phyloP scores from a whole-genome alignment of 1,140 invertebrate genomes.

The Agraylea sexmaculata region DNA sequence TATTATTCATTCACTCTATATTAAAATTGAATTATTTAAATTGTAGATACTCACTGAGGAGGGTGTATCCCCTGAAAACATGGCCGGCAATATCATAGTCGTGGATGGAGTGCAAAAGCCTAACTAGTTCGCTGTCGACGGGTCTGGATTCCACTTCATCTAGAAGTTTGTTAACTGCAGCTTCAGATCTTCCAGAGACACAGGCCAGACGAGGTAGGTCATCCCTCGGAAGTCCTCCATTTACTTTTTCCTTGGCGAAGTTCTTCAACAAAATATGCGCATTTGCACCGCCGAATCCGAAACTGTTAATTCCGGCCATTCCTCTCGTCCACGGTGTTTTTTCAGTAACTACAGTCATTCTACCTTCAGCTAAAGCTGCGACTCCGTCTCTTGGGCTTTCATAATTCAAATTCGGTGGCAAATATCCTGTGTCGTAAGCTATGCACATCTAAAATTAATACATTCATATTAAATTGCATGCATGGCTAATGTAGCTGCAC shows the following conservation, averaged over 20 bases:
- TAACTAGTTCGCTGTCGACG: slow-evolving; percentile 43
- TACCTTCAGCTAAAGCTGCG: slow-evolving; percentile 54
- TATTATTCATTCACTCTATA: too few species aligned
- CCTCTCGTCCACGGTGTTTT: slow-evolving; percentile 49
- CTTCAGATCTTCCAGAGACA: slow-evolving; percentile 43
- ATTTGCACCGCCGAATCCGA: slow-evolving; percentile 77
- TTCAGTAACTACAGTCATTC: slow-evolving; percentile 57
- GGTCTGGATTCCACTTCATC: slow-evolving; percentile 47
- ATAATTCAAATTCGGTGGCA: slow-evolving; percentile 75
- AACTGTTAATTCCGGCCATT: slow-evolving; percentile 64
- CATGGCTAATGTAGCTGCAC: too few species aligned
- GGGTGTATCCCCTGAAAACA: slow-evolving; percentile 44
- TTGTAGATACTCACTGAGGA: slow-evolving; percentile 40
- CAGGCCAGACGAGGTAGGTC: slow-evolving; percentile 43
- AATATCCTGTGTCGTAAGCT: slow-evolving; percentile 57
- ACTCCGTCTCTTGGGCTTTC: slow-evolving; percentile 59
- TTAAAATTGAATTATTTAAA: too few species aligned
- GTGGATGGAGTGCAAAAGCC: slow-evolving; percentile 43
- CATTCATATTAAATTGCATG: too few species aligned
- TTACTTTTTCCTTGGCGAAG: slow-evolving; percentile 40
- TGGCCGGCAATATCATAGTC: slow-evolving; percentile 42
- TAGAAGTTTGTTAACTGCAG: slow-evolving; percentile 58
- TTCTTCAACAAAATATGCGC: slow-evolving; percentile 61
- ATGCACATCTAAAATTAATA: slow-evolving; percentile 38
- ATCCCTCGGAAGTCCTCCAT: slow-evolving; percentile 39